These are phyloP conservation scores for Lochmaea crataegi DNA, from an alignment of 2,888 invertebrate genomes.

Conservation along the genomic window DNA sequence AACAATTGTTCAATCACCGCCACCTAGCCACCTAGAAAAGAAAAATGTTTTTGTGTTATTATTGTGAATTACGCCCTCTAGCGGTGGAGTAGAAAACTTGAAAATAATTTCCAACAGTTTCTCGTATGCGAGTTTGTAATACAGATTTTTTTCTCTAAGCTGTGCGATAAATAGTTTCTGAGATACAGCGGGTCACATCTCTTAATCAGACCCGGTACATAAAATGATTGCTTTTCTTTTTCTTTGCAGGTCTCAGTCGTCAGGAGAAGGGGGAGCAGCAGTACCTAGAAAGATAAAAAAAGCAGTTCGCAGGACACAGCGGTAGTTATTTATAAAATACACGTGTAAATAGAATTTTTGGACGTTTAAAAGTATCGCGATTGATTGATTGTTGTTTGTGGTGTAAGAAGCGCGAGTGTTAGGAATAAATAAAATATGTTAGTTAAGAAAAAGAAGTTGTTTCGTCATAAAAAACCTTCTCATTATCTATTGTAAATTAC, in stretches of 20 bases:
- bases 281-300: conserved; percentile 64
- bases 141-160: no score
- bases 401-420: conserved; percentile 7
- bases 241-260: conserved; percentile 54
- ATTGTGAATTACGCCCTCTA: no score
- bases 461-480: conserved; percentile 6
- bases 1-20: no score
- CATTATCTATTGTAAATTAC: conserved; percentile 16
- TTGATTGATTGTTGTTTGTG: conserved; percentile 7
- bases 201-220: not conserved
- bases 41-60: no score
- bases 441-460: conserved; percentile 1
- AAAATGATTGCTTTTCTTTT: conserved; percentile 13
- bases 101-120: no score
- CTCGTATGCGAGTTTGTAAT: no score
- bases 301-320: conserved; percentile 65
- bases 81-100: no score
- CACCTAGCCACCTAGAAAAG: no score
- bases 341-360: conserved; percentile 41
- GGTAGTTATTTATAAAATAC: conserved; percentile 53
- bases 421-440: conserved; percentile 3
- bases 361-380: conserved; percentile 5
- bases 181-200: no score
- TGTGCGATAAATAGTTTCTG: no score
- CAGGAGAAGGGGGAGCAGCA: conserved; percentile 47